Conservation (phyloP, 2,888 invertebrate species). For the Lepidocyrtoides sp. region DNA sequence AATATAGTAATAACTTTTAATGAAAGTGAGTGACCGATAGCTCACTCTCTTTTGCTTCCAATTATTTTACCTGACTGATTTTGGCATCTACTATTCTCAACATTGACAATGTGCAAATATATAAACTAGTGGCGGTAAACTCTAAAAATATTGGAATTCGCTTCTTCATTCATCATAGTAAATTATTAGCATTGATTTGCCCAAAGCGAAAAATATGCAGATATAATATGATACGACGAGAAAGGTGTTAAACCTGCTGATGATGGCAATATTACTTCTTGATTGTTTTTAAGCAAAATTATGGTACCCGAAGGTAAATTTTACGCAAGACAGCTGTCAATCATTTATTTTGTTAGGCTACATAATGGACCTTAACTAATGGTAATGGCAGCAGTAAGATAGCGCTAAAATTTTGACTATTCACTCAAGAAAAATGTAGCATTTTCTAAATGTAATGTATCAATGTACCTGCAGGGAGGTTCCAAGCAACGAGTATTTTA, state of each 20-base stretch:
- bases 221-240: neutral
- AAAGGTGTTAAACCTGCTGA: slow-evolving; percentile 7
- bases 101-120: no score
- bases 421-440: neutral
- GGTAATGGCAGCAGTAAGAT: neutral
- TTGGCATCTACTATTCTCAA: no score
- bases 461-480: slow-evolving; percentile 1
- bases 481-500: neutral
- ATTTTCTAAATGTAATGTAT: neutral
- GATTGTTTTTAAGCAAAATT: neutral
- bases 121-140: no score
- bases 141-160: no score
- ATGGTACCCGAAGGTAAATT: neutral
- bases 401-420: neutral
- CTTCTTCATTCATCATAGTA: no score
- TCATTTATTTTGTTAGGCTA: no score
- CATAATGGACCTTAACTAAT: no score
- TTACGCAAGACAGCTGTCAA: slow-evolving; percentile 40
- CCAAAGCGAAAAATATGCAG: neutral
- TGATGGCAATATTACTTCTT: no score
- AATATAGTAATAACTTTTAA: no score
- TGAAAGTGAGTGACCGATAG: no score
- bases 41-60: no score
- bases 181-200: slow-evolving; percentile 33
- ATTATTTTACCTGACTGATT: no score